Evolutionary conservation across 1,140 invertebrate species (phyloP), one percentile per base, ranked within the genome.

Genomic region (Limonius californicus): DNA sequence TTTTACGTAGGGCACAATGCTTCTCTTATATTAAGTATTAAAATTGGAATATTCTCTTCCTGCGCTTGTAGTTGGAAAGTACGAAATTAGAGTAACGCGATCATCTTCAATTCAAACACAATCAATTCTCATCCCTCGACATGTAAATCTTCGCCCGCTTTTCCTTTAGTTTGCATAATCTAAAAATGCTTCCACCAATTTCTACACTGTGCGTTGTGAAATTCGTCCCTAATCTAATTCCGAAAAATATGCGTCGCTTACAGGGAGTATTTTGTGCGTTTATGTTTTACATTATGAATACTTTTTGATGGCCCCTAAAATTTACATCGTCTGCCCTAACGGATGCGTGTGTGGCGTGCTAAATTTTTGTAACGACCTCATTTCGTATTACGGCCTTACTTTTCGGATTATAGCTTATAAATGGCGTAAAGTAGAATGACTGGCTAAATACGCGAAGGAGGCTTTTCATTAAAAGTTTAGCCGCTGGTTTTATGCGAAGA

Each of bases 261-360:
- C 2, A 12, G 7, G 2, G n/a, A 39, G 35, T 39, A 39, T 39
- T 39, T 39, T 14, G 35, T 39, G 35, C 35, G 35, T 39, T 39
- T 39, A 39, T 39, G 35, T 39, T 39, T 39, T 39, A 39, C 35
- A 39, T 39, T 39, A 39, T 39, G 35, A 39, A 9, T 39, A 39
- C 35, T 39, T 39, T 39, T 39, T 39, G 35, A 39, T 39, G n/a
- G n/a, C 35, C 35, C 35, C 35, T 39, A 39, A 39, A 39, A 39
- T 39, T 39, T 39, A 39, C 35, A 39, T 39, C 35, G n/a, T 39
- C n/a, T 39, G 2, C 8, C 35, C 35, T 39, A 39, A 39, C 35
- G 35, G 35, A 39, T 14, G 35, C n/a, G 35, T 39, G 35, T 39
- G 35, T 39, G 35, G 35, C n/a, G 35, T 39, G 35, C 35, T 39